Percentiles rank a stretch among this genome's conserved stretches.
Conservation (phyloP, 2,797 vertebrate genomes). For the Tangara arthus region DNA sequence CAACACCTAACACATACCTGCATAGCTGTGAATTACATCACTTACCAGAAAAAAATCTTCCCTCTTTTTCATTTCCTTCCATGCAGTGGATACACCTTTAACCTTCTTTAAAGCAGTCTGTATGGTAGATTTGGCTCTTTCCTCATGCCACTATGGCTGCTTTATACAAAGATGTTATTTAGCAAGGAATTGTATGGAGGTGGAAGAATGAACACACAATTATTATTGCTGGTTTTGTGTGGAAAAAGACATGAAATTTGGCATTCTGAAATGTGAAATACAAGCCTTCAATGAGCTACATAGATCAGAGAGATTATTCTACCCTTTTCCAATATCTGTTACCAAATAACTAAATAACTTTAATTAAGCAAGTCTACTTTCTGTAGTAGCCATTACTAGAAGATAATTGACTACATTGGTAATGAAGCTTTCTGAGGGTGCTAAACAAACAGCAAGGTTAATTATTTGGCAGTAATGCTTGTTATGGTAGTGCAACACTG, state of each 20-base stretch:
- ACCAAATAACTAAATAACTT: slow-evolving; percentile 74
- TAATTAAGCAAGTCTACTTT: slow-evolving; percentile 77
- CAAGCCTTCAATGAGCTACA: background rate
- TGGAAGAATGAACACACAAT: background rate
- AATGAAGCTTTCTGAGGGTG: slow-evolving; percentile 75
- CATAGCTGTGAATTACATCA: background rate
- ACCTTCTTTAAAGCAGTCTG: background rate
- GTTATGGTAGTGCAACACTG: slow-evolving; percentile 43
- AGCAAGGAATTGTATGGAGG: background rate
- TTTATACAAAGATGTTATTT: slow-evolving; percentile 1
- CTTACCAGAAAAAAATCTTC: background rate
- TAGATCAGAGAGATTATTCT: slow-evolving; percentile 57
- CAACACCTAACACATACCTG: background rate
- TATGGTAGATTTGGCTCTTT: background rate
- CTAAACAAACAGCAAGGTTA: slow-evolving; percentile 80
- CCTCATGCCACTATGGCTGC: background rate
- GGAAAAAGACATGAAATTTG: slow-evolving; percentile 3
- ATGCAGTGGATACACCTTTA: background rate
- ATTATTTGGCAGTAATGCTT: slow-evolving; percentile 75
- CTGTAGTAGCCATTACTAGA: slow-evolving; percentile 68
- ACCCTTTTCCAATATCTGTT: slow-evolving; percentile 47
- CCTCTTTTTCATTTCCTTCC: background rate
- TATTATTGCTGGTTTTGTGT: slow-evolving; percentile 6
- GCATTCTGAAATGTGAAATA: slow-evolving; percentile 43
- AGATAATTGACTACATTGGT: slow-evolving; percentile 77